These are phyloP conservation scores for Montipora cactus DNA, from an alignment of 64 coral and sea anemone species.

Conservation along the genomic window DNA sequence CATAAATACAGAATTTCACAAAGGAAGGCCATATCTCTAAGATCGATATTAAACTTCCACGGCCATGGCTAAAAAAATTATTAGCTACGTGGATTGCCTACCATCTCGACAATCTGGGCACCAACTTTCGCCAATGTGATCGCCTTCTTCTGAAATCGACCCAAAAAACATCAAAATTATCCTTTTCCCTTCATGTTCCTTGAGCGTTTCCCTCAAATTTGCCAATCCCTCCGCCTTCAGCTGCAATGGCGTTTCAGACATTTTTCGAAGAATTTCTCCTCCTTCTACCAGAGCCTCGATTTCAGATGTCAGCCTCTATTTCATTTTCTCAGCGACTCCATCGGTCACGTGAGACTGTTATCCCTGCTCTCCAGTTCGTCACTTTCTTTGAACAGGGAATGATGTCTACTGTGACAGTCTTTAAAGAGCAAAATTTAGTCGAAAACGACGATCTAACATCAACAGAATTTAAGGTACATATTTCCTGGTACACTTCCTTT, in stretches of 20 bases:
- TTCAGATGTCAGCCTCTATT: neutral
- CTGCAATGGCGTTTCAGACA: slow-evolving; percentile 46
- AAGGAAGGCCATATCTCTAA: neutral
- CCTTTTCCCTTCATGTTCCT: slow-evolving; percentile 50
- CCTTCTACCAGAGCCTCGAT: neutral
- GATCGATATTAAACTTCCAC: too few species aligned
- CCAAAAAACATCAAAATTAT: slow-evolving; percentile 75
- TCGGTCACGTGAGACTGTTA: neutral
- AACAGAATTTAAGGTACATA: slow-evolving; percentile 25
- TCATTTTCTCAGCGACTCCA: neutral
- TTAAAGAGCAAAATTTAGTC: slow-evolving; percentile 16
- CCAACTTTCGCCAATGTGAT: slow-evolving; percentile 67
- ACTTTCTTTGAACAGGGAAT: neutral
- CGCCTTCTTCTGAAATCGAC: slow-evolving; percentile 52
- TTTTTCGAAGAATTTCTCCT: neutral
- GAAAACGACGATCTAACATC: slow-evolving; percentile 14
- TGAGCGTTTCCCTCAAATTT: slow-evolving; percentile 9
- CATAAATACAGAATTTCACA: neutral
- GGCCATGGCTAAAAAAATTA: too few species aligned
- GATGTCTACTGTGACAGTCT: neutral
- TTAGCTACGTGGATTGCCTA: neutral
- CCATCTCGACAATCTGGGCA: slow-evolving; percentile 79
- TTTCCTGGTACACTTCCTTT: neutral
- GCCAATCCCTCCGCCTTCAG: slow-evolving; percentile 54
- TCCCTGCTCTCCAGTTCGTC: neutral